Percentiles rank a stretch among this genome's conserved stretches.
These are phyloP conservation scores for Hypocryptadius cinnamomeus DNA, from an alignment of 2,113 vertebrate species.

Conservation along the genomic window DNA sequence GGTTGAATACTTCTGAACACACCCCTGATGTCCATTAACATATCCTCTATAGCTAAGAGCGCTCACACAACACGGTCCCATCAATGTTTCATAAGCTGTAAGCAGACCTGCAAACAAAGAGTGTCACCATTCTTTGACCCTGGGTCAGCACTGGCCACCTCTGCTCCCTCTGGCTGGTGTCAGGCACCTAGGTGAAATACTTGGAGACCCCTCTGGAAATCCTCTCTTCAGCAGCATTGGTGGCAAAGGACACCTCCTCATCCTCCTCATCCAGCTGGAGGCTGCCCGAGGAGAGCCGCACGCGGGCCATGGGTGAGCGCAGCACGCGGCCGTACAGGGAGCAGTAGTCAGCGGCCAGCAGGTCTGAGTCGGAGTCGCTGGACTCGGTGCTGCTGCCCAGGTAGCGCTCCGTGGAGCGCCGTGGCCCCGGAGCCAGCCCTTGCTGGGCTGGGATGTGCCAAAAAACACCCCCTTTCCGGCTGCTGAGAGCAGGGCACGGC, in stretches of 20 bases:
- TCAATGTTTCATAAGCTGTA: not conserved
- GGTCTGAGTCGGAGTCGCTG: conserved; percentile 86
- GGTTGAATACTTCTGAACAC: not conserved
- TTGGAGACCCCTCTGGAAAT: conserved; percentile 22
- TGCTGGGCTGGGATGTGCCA: conserved; percentile 64
- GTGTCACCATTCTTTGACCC: not conserved
- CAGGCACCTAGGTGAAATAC: conserved; percentile 58
- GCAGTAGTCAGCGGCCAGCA: conserved; percentile 77
- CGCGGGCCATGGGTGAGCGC: conserved; percentile 71
- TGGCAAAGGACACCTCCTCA: conserved; percentile 58
- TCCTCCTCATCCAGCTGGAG: conserved; percentile 90
- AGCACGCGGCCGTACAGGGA: conserved; percentile 69
- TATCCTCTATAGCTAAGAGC: not conserved
- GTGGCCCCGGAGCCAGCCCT: conserved; percentile 49
- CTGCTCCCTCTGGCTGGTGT: rapidly evolving
- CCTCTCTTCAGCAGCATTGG: conserved; percentile 3
- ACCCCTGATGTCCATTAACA: not conserved
- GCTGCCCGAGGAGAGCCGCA: conserved; percentile 88
- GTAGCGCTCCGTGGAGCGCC: conserved; percentile 59
- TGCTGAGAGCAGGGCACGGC: conserved; percentile 81
- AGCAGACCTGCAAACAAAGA: not conserved
- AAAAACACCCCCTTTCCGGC: conserved; percentile 46
- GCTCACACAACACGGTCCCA: not conserved
- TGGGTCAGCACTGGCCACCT: rapidly evolving
- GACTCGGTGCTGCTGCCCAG: conserved; percentile 76